Percentiles rank a stretch among this genome's conserved stretches.
Conservation (phyloP, 2,113 vertebrate genomes). For the Leptosomus discolor region DNA sequence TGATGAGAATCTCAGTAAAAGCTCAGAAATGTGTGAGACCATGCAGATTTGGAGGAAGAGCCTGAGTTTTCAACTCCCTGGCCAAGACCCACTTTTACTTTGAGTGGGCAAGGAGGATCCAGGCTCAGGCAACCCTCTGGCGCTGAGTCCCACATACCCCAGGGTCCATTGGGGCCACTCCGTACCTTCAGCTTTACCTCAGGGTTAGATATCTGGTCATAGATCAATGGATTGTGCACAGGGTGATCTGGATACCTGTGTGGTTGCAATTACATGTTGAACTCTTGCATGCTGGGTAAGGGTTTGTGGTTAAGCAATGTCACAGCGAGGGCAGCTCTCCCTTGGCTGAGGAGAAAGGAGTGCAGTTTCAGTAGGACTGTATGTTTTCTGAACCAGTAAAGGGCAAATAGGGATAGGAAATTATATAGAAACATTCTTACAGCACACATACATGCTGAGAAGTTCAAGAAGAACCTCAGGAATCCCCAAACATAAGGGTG, state of each 20-base stretch:
- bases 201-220: neutral
- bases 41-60: neutral
- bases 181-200: neutral
- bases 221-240: neutral
- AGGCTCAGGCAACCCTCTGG: fast-evolving
- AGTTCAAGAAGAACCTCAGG: neutral
- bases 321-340: fast-evolving
- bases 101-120: fast-evolving
- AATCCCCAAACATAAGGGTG: neutral
- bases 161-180: fast-evolving
- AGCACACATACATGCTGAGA: neutral
- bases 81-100: neutral
- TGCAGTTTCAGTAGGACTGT: fast-evolving
- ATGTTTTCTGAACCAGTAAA: neutral
- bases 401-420: neutral
- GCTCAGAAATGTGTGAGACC: neutral
- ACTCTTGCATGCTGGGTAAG: neutral
- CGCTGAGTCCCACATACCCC: fast-evolving
- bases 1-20: neutral
- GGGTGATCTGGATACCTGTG: neutral
- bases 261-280: neutral
- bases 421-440: neutral
- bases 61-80: neutral
- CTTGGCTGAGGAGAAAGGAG: neutral
- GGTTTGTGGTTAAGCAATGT: neutral